Evolutionary conservation across 2,797 vertebrate genomes (phyloP).

Genomic region (Acanthopagrus latus): DNA sequence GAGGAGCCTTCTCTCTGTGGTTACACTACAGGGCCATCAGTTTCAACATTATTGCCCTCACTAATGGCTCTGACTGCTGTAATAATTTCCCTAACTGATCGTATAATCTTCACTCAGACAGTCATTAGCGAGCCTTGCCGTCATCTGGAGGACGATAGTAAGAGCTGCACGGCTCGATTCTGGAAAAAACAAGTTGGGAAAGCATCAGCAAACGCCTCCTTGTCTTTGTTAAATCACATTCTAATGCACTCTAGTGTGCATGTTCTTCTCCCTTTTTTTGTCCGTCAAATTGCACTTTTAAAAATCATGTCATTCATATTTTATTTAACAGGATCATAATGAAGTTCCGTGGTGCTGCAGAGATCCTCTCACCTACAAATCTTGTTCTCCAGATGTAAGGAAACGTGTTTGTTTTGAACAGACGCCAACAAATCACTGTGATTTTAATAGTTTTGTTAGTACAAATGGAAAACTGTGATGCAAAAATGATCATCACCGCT

Average conservation of each 20-base stretch:
- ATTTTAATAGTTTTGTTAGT: no score
- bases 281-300: background rate
- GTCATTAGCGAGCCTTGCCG: background rate
- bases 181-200: background rate
- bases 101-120: background rate
- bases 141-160: background rate
- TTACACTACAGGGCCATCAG: background rate
- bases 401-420: no score
- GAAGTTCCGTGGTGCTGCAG: no score
- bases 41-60: slow-evolving; percentile 11
- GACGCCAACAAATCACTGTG: no score
- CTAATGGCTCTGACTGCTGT: background rate
- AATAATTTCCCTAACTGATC: background rate
- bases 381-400: no score
- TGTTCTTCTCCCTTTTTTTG: no score
- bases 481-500: no score
- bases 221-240: background rate
- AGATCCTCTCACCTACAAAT: no score
- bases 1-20: background rate
- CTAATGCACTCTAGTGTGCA: no score
- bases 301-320: no score
- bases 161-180: background rate
- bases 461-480: no score
- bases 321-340: no score
- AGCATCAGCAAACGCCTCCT: background rate